phyloP scores from a whole-genome alignment of 2,797 vertebrate species.

The Chloroceryle amazona region DNA sequence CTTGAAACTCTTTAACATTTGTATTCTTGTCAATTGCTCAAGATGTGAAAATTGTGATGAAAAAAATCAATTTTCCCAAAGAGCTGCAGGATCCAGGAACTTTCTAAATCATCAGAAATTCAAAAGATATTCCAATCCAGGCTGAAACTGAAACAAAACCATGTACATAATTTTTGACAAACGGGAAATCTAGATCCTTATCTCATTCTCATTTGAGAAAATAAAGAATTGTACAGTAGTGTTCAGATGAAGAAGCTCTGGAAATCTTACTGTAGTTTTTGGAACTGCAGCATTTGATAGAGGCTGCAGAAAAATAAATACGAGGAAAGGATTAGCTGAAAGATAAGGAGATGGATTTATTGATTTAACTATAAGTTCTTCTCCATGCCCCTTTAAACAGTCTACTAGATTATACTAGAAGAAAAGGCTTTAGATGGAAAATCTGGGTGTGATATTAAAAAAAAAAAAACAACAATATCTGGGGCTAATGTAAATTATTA shows the following conservation, averaged over 20 bases:
- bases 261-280: background rate
- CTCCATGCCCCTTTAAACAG: background rate
- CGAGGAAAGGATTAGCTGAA: background rate
- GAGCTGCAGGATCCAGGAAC: background rate
- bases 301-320: background rate
- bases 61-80: background rate
- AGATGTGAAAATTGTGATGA: background rate
- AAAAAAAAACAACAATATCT: background rate
- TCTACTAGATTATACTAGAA: background rate
- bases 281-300: background rate
- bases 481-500: background rate
- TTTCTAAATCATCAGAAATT: background rate
- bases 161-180: background rate
- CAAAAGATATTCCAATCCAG: background rate
- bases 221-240: background rate
- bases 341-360: background rate
- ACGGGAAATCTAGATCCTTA: background rate
- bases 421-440: background rate
- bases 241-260: background rate
- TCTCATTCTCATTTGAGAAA: background rate
- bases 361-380: background rate
- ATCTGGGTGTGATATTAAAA: background rate
- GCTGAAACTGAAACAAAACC: background rate
- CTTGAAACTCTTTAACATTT: background rate
- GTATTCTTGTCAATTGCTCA: background rate